Conservation (phyloP, 2,888 invertebrate genomes). For the Elgonia sp. region DNA sequence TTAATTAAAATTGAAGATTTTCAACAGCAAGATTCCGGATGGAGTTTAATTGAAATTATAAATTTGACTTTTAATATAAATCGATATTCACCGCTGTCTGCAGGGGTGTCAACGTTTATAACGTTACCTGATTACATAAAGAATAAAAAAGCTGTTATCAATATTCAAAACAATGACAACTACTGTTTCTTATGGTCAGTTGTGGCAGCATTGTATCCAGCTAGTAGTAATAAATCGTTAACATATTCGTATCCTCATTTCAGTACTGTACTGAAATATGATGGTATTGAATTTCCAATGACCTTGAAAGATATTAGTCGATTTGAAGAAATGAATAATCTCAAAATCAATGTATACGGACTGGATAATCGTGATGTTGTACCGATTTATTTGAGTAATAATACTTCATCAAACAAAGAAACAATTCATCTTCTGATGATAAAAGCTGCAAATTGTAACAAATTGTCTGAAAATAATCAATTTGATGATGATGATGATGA, state of each 20-base stretch:
- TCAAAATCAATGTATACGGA: slow-evolving; percentile 74
- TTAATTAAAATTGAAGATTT: slow-evolving; percentile 44
- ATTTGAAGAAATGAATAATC: slow-evolving; percentile 68
- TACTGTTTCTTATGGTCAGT: no score
- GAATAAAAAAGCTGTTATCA: no score
- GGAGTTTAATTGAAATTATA: no score
- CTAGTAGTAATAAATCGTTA: slow-evolving; percentile 20
- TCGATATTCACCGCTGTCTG: slow-evolving; percentile 66
- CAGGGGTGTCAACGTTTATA: slow-evolving; percentile 68
- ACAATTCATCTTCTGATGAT: slow-evolving; percentile 35
- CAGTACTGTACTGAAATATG: slow-evolving; percentile 68
- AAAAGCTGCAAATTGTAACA: slow-evolving; percentile 3
- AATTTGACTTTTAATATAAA: slow-evolving; percentile 75
- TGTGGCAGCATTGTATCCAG: slow-evolving; percentile 73
- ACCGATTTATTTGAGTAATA: slow-evolving; percentile 56
- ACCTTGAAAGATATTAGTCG: slow-evolving; percentile 8
- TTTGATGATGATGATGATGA: no score
- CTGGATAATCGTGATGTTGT: slow-evolving; percentile 62
- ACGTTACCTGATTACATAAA: no score
- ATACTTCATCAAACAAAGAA: slow-evolving; percentile 16
- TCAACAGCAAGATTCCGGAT: slow-evolving; percentile 25
- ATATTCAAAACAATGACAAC: no score
- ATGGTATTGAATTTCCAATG: slow-evolving; percentile 73
- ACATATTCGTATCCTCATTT: slow-evolving; percentile 74
- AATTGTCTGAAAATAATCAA: not conserved